phyloP scores from a whole-genome alignment of 1,140 invertebrate species.

The Temnothorax nylanderi region DNA sequence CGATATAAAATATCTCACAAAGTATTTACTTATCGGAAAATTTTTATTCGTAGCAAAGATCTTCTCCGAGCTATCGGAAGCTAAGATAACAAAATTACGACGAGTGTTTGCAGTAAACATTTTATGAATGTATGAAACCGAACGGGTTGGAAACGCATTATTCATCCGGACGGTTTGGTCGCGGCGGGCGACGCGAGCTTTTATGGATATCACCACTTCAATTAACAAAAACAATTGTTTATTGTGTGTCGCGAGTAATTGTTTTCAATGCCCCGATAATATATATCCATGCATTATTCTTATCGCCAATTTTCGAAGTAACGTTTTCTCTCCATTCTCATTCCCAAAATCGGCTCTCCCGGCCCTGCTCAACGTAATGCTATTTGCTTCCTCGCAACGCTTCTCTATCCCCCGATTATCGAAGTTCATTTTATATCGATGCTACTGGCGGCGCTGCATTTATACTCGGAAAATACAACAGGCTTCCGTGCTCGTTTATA shows the following conservation, averaged over 20 bases:
- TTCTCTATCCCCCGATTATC: conserved; percentile 7
- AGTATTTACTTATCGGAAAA: background rate
- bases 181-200: conserved; percentile 14
- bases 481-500: background rate
- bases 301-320: conserved; percentile 3
- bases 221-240: conserved; percentile 64
- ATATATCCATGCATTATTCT: background rate
- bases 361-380: background rate
- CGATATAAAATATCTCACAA: background rate
- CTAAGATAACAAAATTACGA: conserved; percentile 14
- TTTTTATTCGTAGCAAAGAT: conserved; percentile 1
- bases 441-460: background rate
- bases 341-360: background rate
- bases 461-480: conserved; percentile 23
- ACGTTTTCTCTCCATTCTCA: background rate
- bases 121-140: background rate
- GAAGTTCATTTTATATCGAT: conserved; percentile 7
- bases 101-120: background rate
- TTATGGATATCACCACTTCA: conserved; percentile 61
- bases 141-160: conserved; percentile 36
- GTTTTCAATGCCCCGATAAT: conserved; percentile 56
- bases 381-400: background rate
- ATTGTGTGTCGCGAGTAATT: conserved; percentile 57
- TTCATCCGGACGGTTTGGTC: conserved; percentile 30
- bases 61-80: background rate